These are phyloP conservation scores for Glossosoma conforme DNA, from an alignment of 1,140 invertebrate genomes.

Conservation along the genomic window DNA sequence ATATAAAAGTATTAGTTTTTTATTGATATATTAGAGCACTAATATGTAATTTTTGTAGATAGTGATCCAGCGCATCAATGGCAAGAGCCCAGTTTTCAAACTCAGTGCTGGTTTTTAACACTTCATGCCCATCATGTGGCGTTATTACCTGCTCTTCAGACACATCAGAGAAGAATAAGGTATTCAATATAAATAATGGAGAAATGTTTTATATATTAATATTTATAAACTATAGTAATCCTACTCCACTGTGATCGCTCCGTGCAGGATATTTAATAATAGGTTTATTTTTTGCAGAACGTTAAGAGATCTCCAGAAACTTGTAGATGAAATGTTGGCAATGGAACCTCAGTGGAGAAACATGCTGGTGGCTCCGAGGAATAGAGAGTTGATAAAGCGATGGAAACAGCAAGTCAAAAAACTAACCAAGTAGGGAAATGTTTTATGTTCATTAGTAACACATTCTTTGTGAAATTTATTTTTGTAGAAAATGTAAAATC, in stretches of 20 bases:
- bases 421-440: conserved; percentile 51
- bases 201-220: not conserved
- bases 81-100: conserved; percentile 85
- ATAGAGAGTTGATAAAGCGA: conserved; percentile 77
- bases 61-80: conserved; percentile 54
- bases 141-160: conserved; percentile 80
- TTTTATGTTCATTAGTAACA: not conserved
- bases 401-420: conserved; percentile 80
- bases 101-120: conserved; percentile 95
- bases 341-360: conserved; percentile 80
- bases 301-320: conserved; percentile 84
- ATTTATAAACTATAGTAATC: not conserved
- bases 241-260: not conserved
- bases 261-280: not conserved
- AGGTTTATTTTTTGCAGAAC: conserved; percentile 49
- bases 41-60: conserved; percentile 35
- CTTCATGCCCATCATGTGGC: conserved; percentile 90
- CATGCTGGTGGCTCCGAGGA: conserved; percentile 66
- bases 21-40: not conserved
- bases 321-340: conserved; percentile 80
- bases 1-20: not conserved
- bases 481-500: not conserved
- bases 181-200: conserved; percentile 19
- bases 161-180: conserved; percentile 72
- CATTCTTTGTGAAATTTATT: too few species aligned